Base-by-base conservation (phyloP, 2,888 invertebrate species). In the Sylvicola fuscatus region DNA sequence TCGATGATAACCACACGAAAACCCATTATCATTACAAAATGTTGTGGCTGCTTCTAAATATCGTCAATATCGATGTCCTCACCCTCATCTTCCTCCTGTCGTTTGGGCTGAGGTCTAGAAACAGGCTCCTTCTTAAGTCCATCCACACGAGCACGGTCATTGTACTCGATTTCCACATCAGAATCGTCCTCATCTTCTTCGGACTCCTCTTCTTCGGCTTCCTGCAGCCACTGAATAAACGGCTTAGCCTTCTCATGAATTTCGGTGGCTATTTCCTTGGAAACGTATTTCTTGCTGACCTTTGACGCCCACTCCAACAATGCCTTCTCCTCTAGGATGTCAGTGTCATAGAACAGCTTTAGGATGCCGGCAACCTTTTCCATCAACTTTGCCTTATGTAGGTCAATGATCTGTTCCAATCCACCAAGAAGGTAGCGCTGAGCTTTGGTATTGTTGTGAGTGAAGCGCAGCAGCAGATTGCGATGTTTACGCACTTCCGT, bases 271-370 rank as follows among this genome's bases (percentile, higher is more conserved):
- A 92, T 61, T 56, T 97, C 95, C 54, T 82, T 82, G 38, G 77
- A 67, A 33, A 93, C 92, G 60, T 89, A 92, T 61, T 93, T 95
- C 65, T 86, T 90, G 48, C 80, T 82, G 36, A 89, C 82, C 68
- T 93, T 97, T 47, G 78, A 80, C 7, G 81, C 78, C 98, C 98
- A 99, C 43, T 95, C 93, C 41, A 97, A 63, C 45, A 98, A 67
- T 33, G 83, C 78, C 52, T 86, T 82, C 61, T 98, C 98, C 45
- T 90, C 90, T 48, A 98, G 66, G 48, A 98, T 82, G 61, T 98
- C 98, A 46, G 66, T 58, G 62, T 98, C 97, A 61, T 98, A 98
- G 51, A 98, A 73, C 44, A 81, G 62, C 72, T 90, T 90, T 45
- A 92, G 68, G 47, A 90, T 77, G 53, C 77, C 79, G 44, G 87